phyloP scores from a whole-genome alignment of 2,888 invertebrate species.

The Cerceris ruficornis region DNA sequence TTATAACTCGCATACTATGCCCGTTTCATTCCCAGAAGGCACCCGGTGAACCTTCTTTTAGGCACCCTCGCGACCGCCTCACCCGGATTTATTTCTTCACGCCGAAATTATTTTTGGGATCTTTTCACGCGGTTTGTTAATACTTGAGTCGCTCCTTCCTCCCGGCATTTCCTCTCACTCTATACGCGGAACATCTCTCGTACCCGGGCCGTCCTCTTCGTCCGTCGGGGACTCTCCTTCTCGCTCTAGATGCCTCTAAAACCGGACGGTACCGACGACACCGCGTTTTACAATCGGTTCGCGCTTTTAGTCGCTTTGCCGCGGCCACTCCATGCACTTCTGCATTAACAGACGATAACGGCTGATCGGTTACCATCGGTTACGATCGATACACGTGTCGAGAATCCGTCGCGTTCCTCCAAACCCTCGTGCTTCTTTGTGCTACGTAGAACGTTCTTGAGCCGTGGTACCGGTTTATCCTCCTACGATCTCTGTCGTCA shows the following conservation, averaged over 20 bases:
- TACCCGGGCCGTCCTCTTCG: conserved; percentile 12
- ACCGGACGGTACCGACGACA: conserved; percentile 38
- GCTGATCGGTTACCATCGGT: background rate
- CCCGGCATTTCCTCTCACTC: conserved; percentile 26
- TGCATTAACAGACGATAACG: background rate
- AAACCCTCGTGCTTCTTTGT: too few relatives aligned
- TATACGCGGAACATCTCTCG: conserved; percentile 3
- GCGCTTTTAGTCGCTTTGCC: conserved; percentile 66
- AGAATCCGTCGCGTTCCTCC: background rate
- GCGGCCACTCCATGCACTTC: conserved; percentile 53
- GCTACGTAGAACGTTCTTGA: too few relatives aligned
- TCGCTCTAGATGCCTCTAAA: conserved; percentile 31
- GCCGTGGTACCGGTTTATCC: too few relatives aligned
- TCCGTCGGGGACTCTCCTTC: conserved; percentile 12
- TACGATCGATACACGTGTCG: background rate
- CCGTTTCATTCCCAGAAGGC: conserved; percentile 65
- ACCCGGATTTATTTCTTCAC: conserved; percentile 79
- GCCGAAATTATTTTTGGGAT: conserved; percentile 81
- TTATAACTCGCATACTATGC: conserved; percentile 65
- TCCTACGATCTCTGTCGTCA: too few relatives aligned
- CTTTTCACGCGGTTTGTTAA: conserved; percentile 80
- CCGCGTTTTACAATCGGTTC: conserved; percentile 64
- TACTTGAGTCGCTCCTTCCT: conserved; percentile 59
- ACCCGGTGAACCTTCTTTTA: conserved; percentile 66
- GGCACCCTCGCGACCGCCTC: conserved; percentile 62